Evolutionary conservation across 2,797 vertebrate species (phyloP).

Genomic region (Pseudochaenichthys georgianus): DNA sequence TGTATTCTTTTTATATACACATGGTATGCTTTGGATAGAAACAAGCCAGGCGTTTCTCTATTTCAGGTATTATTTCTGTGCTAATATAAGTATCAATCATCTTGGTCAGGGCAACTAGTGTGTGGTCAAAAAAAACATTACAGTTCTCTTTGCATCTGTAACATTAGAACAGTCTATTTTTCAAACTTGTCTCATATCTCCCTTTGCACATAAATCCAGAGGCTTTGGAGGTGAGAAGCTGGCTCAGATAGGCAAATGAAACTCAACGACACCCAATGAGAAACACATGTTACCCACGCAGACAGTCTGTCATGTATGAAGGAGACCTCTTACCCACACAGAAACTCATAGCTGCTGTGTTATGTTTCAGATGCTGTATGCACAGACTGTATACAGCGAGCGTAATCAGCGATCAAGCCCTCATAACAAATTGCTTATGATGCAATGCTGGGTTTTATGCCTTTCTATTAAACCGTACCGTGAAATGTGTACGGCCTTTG

Average conservation of each 20-base stretch:
- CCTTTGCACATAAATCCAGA: constrained; percentile 52
- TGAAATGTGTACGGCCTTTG: constrained; percentile 37
- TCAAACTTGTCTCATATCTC: constrained; percentile 51
- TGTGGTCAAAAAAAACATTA: constrained; percentile 29
- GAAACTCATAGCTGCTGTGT: constrained; percentile 42
- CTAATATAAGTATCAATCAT: neutral
- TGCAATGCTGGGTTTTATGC: constrained; percentile 56
- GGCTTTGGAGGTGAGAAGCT: constrained; percentile 70
- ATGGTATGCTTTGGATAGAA: neutral
- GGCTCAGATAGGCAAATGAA: constrained; percentile 64
- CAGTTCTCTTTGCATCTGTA: constrained; percentile 20
- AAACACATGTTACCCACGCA: constrained; percentile 74
- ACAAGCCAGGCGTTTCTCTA: neutral
- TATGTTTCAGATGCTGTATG: constrained; percentile 70
- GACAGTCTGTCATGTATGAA: constrained; percentile 24
- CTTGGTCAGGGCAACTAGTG: neutral
- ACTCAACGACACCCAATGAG: constrained; percentile 61
- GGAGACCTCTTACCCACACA: constrained; percentile 4
- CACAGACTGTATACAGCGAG: constrained; percentile 23
- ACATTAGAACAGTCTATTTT: constrained; percentile 45
- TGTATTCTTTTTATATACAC: too few relatives aligned
- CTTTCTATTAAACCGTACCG: constrained; percentile 44
- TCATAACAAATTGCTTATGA: constrained; percentile 55
- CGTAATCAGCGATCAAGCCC: constrained; percentile 54
- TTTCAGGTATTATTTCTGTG: neutral